Evolutionary conservation across 2,888 invertebrate species (phyloP), one percentile per base, ranked within the genome.

Genomic region (Synanthedon myopaeformis): DNA sequence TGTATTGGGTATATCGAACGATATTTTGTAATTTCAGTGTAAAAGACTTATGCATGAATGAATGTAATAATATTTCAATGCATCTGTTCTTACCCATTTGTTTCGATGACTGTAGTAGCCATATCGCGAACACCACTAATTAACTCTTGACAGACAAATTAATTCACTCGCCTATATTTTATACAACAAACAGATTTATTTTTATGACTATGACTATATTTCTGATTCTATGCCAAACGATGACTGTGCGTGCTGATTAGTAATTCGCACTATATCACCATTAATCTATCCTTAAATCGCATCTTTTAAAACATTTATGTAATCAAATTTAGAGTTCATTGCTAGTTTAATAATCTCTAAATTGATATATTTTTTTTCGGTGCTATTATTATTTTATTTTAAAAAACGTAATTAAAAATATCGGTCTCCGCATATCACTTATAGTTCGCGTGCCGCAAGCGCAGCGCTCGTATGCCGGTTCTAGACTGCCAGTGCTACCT

Each of bases 51-150:
- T 45, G 45, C 11, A 12, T n/a, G 13, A 23, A 23, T 23, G 23
- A 23, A 23, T 23, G 5, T 23, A 23, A 23, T 23, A 23, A 23
- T 23, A 42, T 42, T 0, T 42, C 12, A 42, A 45, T 45, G 14
- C 45, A 45, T 13, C 13, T 13, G 45, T 59, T 56, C 81, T 79
- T 67, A 82, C 82, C 79, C 75, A 65, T 76, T 75, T 59, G 67
- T 72, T 63, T 79, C 72, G 60, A 81, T 61, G 61, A 74, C 63
- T 50, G 75, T 66, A 56, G 74, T 65, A 56, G 74, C 70, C 82
- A 82, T 82, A 50, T 61, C 63, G 23, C 49, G 53, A 52, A 42
- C 62, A 65, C 63, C 60, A 58, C 62, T 57, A 66, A 66, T 64
- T 64, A 67, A 66, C 62, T 59, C 56, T 45, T 14, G 45, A 45